Conservation (phyloP, 2,888 invertebrate genomes). For the Thera obeliscata region DNA sequence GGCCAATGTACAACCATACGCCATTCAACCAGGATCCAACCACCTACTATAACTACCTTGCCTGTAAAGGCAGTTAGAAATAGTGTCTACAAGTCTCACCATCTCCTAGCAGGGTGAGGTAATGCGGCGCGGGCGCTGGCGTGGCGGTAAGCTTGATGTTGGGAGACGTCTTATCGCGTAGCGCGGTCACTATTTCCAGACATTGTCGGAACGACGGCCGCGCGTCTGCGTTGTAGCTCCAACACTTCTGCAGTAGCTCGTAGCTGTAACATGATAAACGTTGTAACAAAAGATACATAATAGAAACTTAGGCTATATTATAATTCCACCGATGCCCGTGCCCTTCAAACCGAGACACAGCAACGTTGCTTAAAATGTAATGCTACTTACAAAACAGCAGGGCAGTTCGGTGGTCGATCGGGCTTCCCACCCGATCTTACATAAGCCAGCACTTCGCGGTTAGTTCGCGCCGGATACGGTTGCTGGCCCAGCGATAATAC, state of each 20-base stretch:
- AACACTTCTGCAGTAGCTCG: conserved; percentile 93
- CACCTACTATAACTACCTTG: not conserved
- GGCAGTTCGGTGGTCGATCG: conserved; percentile 93
- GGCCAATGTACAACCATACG: too few species aligned
- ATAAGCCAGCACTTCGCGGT: conserved; percentile 95
- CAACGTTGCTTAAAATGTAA: not conserved
- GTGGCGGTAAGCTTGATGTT: conserved; percentile 64
- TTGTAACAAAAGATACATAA: not conserved
- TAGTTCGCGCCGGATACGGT: conserved; percentile 97
- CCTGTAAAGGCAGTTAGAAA: not conserved
- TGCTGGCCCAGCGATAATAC: conserved; percentile 98
- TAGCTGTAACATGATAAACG: conserved; percentile 82
- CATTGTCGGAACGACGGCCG: conserved; percentile 95
- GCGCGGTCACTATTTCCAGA: conserved; percentile 84
- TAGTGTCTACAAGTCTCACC: conserved; percentile 54
- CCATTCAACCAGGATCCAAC: too few species aligned
- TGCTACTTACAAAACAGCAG: conserved; percentile 88
- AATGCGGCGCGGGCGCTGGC: conserved; percentile 67
- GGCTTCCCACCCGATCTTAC: conserved; percentile 94
- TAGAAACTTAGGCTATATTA: too few species aligned
- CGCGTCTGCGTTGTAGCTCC: conserved; percentile 92
- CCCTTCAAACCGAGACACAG: too few species aligned
- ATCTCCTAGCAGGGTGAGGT: conserved; percentile 74
- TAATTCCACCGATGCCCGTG: too few species aligned
- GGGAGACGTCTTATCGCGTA: conserved; percentile 69